phyloP scores from a whole-genome alignment of 2,113 vertebrate species.

The Heterotis niloticus region DNA sequence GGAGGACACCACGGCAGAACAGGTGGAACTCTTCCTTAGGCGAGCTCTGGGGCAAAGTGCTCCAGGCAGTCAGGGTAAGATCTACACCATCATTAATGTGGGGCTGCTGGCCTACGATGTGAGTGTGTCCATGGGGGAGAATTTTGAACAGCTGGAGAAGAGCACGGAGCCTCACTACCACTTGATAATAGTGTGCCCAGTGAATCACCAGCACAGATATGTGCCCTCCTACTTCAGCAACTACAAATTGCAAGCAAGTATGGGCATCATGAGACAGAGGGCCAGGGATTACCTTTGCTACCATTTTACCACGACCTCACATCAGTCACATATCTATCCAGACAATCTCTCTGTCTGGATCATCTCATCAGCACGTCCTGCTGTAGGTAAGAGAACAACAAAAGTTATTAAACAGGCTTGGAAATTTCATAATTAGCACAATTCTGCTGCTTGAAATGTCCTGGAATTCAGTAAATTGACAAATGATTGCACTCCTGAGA shows the following conservation, averaged over 20 bases:
- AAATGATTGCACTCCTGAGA: too few species aligned
- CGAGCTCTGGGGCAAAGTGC: conserved; percentile 51
- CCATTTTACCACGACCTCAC: conserved; percentile 50
- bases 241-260: conserved; percentile 55
- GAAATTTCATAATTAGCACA: too few species aligned
- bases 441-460: too few species aligned
- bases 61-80: conserved; percentile 49
- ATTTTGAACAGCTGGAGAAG: conserved; percentile 53
- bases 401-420: too few species aligned
- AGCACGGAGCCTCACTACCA: conserved; percentile 49
- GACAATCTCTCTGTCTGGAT: conserved; percentile 58
- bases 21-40: conserved; percentile 69
- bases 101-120: conserved; percentile 66
- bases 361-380: conserved; percentile 61
- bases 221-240: conserved; percentile 65
- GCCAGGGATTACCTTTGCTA: conserved; percentile 51
- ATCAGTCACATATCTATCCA: conserved; percentile 45
- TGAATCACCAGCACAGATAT: conserved; percentile 61
- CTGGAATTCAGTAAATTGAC: too few species aligned
- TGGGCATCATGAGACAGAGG: conserved; percentile 31
- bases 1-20: conserved; percentile 60
- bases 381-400: conserved; percentile 57
- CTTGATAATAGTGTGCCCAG: conserved; percentile 58
- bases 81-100: conserved; percentile 62
- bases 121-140: conserved; percentile 54